Evolutionary conservation across 2,113 vertebrate genomes (phyloP).

Genomic region (Aepyceros melampus): DNA sequence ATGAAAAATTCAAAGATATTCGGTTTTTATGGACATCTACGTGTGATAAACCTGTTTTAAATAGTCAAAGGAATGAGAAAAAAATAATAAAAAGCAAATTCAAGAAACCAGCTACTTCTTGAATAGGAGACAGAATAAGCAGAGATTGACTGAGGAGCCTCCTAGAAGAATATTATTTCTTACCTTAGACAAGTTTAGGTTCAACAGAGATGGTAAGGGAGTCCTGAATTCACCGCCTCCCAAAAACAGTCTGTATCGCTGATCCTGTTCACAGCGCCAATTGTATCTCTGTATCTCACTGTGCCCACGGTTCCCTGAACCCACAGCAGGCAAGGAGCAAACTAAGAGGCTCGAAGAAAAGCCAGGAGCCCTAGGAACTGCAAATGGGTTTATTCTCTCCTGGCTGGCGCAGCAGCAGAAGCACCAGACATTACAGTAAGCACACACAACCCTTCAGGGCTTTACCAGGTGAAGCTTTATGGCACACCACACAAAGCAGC

Average conservation of each 20-base stretch:
- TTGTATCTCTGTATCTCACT: background rate
- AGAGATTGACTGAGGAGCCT: fast-evolving
- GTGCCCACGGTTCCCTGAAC: background rate
- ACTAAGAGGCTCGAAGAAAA: background rate
- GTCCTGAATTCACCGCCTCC: background rate
- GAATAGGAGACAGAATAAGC: background rate
- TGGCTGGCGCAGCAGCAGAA: background rate
- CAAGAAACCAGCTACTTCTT: background rate
- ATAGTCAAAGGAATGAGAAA: background rate
- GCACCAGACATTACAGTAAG: background rate
- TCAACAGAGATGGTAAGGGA: background rate
- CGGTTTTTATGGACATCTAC: background rate
- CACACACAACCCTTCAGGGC: background rate
- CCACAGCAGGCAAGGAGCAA: background rate
- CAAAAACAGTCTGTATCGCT: background rate
- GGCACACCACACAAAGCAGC: background rate
- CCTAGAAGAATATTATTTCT: background rate
- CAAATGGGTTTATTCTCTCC: background rate
- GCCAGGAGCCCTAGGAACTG: background rate
- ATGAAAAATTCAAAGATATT: background rate
- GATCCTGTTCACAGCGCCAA: background rate
- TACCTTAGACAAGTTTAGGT: background rate
- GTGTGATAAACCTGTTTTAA: background rate
- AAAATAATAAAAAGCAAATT: background rate
- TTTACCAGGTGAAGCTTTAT: background rate